A percentile compares a stretch with the other conserved stretches of the same genome.
phyloP scores from a whole-genome alignment of 2,797 vertebrate genomes.

The Eurystomus glaucurus region DNA sequence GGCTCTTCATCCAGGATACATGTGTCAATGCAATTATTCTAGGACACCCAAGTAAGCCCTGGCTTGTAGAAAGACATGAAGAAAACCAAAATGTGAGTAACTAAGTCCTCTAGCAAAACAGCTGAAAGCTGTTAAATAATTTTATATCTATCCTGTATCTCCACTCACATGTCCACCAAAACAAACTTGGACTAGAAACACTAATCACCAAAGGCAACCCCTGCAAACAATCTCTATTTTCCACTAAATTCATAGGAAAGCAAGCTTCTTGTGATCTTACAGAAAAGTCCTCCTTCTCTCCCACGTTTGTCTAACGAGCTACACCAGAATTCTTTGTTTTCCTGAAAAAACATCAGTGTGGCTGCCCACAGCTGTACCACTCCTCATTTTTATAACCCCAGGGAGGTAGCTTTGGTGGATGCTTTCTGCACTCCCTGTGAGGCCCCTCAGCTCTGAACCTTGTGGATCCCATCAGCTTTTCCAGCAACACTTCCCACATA shows the following conservation, averaged over 20 bases:
- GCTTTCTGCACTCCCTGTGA: not conserved
- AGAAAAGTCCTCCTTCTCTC: not conserved
- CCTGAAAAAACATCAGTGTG: not conserved
- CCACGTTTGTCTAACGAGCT: fast-evolving
- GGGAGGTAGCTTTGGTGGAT: not conserved
- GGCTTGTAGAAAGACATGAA: not conserved
- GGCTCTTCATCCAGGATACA: not conserved
- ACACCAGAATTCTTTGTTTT: not conserved
- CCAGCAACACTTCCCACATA: conserved; percentile 68
- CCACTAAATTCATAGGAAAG: not conserved
- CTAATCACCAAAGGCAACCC: not conserved
- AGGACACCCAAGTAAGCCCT: not conserved
- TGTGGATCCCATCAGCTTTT: not conserved
- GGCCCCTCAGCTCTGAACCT: not conserved
- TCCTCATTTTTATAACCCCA: not conserved
- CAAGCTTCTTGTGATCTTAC: not conserved
- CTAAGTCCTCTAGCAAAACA: not conserved
- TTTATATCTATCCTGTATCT: fast-evolving
- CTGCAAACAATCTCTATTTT: not conserved
- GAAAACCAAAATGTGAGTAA: not conserved
- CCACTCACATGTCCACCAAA: not conserved
- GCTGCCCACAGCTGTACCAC: not conserved
- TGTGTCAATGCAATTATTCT: not conserved
- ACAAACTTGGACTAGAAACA: not conserved
- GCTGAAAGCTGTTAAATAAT: not conserved